Evolutionary conservation across 2,113 vertebrate genomes (phyloP).

Genomic region (Alethe castanea): DNA sequence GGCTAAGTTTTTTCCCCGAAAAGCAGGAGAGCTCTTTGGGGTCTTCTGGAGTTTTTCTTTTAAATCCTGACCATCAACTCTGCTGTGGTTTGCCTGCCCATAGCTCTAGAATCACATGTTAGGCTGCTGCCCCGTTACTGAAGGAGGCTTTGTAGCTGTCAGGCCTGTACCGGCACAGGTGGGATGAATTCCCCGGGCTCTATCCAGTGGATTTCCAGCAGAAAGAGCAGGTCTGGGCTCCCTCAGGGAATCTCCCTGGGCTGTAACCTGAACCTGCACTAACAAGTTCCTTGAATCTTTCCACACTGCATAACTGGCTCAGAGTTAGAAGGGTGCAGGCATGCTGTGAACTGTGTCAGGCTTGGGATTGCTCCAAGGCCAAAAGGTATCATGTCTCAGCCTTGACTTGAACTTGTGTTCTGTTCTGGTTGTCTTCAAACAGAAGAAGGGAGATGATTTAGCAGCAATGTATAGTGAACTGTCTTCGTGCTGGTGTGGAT

Average conservation of each 20-base stretch:
- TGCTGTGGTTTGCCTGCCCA: background rate
- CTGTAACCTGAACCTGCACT: constrained; percentile 30
- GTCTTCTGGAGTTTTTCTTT: background rate
- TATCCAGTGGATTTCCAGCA: background rate
- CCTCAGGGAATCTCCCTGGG: background rate
- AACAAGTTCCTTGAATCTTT: constrained; percentile 32
- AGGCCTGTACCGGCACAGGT: background rate
- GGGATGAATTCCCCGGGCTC: accelerated
- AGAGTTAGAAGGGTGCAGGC: background rate
- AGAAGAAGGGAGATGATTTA: background rate
- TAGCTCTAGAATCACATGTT: background rate
- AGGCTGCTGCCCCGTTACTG: background rate
- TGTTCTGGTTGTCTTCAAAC: background rate
- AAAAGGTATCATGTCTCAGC: background rate
- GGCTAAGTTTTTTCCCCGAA: background rate
- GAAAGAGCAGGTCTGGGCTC: background rate
- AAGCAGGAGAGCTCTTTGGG: background rate
- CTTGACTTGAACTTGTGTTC: background rate
- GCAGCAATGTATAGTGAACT: background rate
- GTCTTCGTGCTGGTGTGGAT: background rate
- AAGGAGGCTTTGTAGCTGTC: background rate
- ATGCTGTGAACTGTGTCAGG: background rate
- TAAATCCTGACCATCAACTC: background rate
- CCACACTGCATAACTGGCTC: background rate
- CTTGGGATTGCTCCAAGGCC: constrained; percentile 1